phyloP scores from a whole-genome alignment of 2,113 vertebrate genomes.

The Ceuthmochares aereus region DNA sequence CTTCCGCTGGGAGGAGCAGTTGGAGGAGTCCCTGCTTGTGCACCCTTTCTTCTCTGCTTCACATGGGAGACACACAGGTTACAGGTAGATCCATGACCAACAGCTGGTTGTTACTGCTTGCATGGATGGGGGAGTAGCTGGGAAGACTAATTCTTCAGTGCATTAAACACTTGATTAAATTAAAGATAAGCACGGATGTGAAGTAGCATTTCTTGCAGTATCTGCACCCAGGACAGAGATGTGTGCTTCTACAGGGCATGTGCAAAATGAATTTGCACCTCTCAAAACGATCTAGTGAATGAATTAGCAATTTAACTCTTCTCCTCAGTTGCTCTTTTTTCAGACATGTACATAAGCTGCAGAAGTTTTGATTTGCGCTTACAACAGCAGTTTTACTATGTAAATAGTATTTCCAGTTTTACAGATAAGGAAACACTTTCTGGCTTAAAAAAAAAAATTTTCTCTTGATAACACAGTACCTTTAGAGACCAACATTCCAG shows the following conservation, averaged over 20 bases:
- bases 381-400: not conserved
- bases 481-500: constrained; percentile 15
- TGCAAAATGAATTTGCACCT: not conserved
- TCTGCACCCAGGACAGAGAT: not conserved
- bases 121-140: not conserved
- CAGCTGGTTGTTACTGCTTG: not conserved
- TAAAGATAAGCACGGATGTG: not conserved
- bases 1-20: not conserved
- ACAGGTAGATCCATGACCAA: not conserved
- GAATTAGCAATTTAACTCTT: not conserved
- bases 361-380: not conserved
- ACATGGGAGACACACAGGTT: rapidly evolving
- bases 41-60: not conserved
- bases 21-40: not conserved
- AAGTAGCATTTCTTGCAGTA: not conserved
- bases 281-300: not conserved
- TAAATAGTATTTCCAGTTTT: not conserved
- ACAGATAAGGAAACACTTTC: not conserved
- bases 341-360: not conserved
- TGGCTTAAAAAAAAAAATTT: constrained; percentile 26
- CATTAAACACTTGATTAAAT: not conserved
- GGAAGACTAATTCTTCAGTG: not conserved
- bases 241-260: not conserved
- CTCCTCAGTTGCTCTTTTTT: not conserved
- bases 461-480: not conserved